Evolutionary conservation across 2,888 invertebrate genomes (phyloP), one percentile per base, ranked within the genome.

Genomic region (Escarpia spicata): DNA sequence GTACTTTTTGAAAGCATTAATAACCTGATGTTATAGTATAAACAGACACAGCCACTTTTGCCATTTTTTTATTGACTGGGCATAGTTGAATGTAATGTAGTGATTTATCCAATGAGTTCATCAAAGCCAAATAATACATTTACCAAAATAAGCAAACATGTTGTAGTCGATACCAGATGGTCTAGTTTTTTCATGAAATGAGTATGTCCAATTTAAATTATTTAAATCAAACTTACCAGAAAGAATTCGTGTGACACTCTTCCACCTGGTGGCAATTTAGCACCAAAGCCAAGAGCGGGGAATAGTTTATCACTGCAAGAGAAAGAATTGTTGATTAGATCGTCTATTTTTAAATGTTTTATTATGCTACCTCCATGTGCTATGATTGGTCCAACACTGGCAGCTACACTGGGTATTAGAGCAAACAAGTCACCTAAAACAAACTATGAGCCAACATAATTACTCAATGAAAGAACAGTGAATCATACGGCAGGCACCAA

Each of bases 251-350:
- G 97, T 15, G 97, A 97, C 0, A 97, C 97, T 43, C 94, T 93
- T 12, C 96, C 96, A 93, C 96, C 95, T 26, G 97, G 97, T 31
- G 97, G 97, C 92, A 97, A 94, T 94, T 97, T 96, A 0, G 97
- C 97, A 43, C 97, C 97, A 95, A 97, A 97, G 3, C 97, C 97
- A 91, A 97, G 95, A 6, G 96, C 97, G n/a, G 97, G 97, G 94
- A 97, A 97, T 93, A 96, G 94, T 95, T 97, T 97, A 94, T 97
- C 97, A 94, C 96, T 96, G 95, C 93, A 96, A 95, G 90, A 93
- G 92, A 91, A 93, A 92, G 2, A 90, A 91, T 31, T n/a, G 19
- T 75, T 6, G 75, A 75, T 75, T 75, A n/a, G 75, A 75, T 3
- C n/a, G 75, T 75, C 19, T 26, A 75, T 75, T 75, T 75, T 75